Percentiles rank a stretch among this genome's conserved stretches.
These are phyloP conservation scores for Luperina nickerlii DNA, from an alignment of 2,888 invertebrate genomes.

Conservation along the genomic window DNA sequence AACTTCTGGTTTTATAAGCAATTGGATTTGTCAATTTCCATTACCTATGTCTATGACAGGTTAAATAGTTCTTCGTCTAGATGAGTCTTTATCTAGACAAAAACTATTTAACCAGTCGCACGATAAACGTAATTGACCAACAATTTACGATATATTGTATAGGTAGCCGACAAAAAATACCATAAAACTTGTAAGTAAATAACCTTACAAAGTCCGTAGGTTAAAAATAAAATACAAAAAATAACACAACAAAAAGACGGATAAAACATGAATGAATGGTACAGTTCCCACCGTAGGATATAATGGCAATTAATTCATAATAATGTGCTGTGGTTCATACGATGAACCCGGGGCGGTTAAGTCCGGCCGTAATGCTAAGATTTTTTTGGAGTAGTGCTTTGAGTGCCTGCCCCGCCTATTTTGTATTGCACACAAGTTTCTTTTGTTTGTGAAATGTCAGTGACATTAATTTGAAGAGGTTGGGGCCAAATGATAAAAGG, in stretches of 20 bases:
- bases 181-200: conserved; percentile 1
- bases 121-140: neutral
- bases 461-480: neutral
- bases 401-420: neutral
- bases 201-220: conserved; percentile 14
- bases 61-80: too few species aligned
- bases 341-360: conserved; percentile 37
- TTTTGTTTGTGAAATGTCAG: neutral
- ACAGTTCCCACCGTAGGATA: conserved; percentile 70
- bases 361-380: neutral
- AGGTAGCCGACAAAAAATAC: neutral
- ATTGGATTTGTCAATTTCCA: neutral
- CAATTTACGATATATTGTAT: neutral
- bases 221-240: conserved; percentile 33
- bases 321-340: conserved; percentile 64
- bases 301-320: conserved; percentile 72
- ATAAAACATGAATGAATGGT: conserved; percentile 51
- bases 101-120: neutral
- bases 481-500: neutral
- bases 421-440: neutral
- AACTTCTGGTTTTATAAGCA: neutral
- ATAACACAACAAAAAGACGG: conserved; percentile 34
- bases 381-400: neutral
- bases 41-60: neutral
- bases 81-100: neutral